These are phyloP conservation scores for Athalia rosae DNA, from an alignment of 2,888 invertebrate genomes.

Conservation along the genomic window DNA sequence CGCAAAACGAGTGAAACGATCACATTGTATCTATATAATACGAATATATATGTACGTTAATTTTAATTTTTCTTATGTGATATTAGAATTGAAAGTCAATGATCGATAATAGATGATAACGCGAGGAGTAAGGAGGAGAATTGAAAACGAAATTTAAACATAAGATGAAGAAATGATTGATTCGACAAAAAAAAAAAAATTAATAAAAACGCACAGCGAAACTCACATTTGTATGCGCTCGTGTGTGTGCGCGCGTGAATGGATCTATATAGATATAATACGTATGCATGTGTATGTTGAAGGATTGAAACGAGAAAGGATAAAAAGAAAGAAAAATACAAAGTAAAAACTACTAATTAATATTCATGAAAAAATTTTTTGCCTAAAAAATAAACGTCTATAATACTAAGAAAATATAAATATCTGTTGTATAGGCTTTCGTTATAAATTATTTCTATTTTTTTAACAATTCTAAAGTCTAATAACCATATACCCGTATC, in stretches of 20 bases:
- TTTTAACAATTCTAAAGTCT: not conserved
- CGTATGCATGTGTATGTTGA: not conserved
- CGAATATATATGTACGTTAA: not conserved
- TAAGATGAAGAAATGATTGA: too few species aligned
- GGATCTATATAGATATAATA: not conserved
- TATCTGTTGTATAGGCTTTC: not conserved
- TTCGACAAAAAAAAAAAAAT: too few species aligned
- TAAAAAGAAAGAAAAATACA: not conserved
- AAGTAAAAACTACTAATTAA: not conserved
- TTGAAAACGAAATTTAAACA: too few species aligned
- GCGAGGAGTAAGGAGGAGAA: not conserved
- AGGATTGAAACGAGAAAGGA: not conserved
- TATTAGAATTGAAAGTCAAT: constrained; percentile 27
- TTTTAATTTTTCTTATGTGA: constrained; percentile 19
- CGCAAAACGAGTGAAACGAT: not conserved
- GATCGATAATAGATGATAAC: not conserved
- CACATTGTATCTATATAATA: not conserved
- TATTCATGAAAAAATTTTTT: not conserved
- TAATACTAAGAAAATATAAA: not conserved
- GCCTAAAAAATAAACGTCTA: not conserved
- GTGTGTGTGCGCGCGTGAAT: not conserved
- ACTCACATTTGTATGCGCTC: not conserved
- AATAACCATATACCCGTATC: not conserved
- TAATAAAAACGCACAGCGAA: not conserved
- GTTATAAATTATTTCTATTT: constrained; percentile 4